A percentile compares a stretch with the other conserved stretches of the same genome.
Conservation (phyloP, 2,113 vertebrate species). For the Tetraodon nigroviridis region DNA sequence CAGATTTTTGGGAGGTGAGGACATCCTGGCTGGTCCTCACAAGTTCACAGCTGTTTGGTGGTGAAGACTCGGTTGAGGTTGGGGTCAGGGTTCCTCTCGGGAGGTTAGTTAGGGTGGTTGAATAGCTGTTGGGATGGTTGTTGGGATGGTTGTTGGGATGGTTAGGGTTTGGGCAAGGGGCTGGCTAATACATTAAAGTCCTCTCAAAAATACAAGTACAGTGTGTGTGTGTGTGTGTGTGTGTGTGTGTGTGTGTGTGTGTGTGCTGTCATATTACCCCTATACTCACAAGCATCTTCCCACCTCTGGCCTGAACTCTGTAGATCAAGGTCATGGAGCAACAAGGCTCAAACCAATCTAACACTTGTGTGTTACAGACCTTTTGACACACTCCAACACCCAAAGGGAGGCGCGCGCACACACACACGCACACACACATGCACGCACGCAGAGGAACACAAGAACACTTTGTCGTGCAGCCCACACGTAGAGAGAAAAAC, state of each 20-base stretch:
- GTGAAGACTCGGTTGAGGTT: no score
- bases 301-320: slow-evolving; percentile 45
- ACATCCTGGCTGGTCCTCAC: no score
- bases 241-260: slow-evolving; percentile 15
- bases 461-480: slow-evolving; percentile 5
- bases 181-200: no score
- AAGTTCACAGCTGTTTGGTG: no score
- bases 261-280: slow-evolving; percentile 26
- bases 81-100: no score
- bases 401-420: slow-evolving; percentile 10
- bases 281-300: slow-evolving; percentile 18
- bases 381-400: slow-evolving; percentile 7
- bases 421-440: slow-evolving; percentile 14
- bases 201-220: no score
- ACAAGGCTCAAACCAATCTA: slow-evolving; percentile 48
- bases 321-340: slow-evolving; percentile 58
- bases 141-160: no score
- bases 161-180: background rate
- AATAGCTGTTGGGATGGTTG: no score
- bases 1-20: no score
- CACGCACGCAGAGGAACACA: slow-evolving; percentile 19
- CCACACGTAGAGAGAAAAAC: slow-evolving; percentile 3
- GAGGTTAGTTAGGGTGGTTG: no score
- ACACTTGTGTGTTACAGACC: slow-evolving; percentile 40
- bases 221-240: slow-evolving; percentile 6